Conservation (phyloP, 2,888 invertebrate species). For the Noctua janthina region DNA sequence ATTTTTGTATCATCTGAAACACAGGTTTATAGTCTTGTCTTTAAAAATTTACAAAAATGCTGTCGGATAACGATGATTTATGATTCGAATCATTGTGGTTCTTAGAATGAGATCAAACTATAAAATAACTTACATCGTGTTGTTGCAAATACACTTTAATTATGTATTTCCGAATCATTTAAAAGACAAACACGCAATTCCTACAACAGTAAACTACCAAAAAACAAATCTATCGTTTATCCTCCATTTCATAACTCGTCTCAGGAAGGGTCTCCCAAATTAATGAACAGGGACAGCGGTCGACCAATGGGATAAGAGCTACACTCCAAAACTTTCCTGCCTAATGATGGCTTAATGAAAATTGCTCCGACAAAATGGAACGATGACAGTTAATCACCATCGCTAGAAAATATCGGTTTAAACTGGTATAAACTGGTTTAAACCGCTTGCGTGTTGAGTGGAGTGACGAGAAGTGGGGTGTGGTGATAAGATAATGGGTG, state of each 20-base stretch:
- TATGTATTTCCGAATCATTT: neutral
- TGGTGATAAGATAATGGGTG: slow-evolving; percentile 13
- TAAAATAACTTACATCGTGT: neutral
- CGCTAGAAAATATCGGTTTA: slow-evolving; percentile 56
- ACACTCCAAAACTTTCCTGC: slow-evolving; percentile 77
- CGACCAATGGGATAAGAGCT: slow-evolving; percentile 75
- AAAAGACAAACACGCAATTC: too few species aligned
- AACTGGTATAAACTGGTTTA: slow-evolving; percentile 20
- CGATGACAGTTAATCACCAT: slow-evolving; percentile 64
- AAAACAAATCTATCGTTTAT: neutral
- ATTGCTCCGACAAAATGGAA: slow-evolving; percentile 72
- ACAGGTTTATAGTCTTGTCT: neutral
- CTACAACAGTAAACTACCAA: neutral
- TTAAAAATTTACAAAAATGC: neutral
- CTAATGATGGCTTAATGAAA: slow-evolving; percentile 85
- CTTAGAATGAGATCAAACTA: neutral
- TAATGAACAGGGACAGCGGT: slow-evolving; percentile 82
- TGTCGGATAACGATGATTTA: neutral
- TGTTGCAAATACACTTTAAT: neutral
- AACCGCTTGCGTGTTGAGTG: slow-evolving; percentile 10
- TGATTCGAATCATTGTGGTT: neutral
- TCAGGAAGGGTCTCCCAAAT: slow-evolving; percentile 74
- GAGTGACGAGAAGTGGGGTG: slow-evolving; percentile 7
- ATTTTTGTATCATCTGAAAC: neutral
- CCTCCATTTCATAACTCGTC: slow-evolving; percentile 33